A percentile compares a stretch with the other conserved stretches of the same genome.
Evolutionary conservation across 1,140 invertebrate species (phyloP).

Genomic region (Mycetomoellerius zeteki): DNA sequence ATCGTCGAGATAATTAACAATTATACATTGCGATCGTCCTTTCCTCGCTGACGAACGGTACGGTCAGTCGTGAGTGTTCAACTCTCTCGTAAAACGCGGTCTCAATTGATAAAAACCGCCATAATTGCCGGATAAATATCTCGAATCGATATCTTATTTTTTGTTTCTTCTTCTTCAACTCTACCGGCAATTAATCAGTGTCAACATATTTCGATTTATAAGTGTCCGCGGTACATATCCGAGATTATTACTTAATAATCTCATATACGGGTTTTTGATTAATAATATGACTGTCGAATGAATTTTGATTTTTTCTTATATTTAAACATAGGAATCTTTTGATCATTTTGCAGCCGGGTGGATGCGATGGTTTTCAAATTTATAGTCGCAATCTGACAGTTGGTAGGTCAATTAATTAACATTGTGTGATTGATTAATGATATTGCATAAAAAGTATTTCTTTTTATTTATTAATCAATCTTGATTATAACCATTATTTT

Average conservation of each 20-base stretch:
- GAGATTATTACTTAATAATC: constrained; percentile 50
- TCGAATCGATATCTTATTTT: constrained; percentile 15
- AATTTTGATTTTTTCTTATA: constrained; percentile 8
- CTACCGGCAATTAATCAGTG: constrained; percentile 51
- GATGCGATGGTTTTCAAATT: constrained; percentile 26
- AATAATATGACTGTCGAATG: constrained; percentile 20
- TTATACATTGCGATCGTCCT: constrained; percentile 56
- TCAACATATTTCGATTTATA: constrained; percentile 52
- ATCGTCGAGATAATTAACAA: constrained; percentile 68
- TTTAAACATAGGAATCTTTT: not conserved
- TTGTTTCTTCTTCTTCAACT: not conserved
- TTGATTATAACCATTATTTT: not conserved
- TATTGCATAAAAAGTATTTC: constrained; percentile 22
- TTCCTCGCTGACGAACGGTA: not conserved
- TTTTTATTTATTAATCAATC: constrained; percentile 23
- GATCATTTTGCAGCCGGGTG: not conserved
- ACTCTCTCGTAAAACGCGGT: constrained; percentile 51
- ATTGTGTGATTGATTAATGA: constrained; percentile 44
- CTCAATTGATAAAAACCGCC: constrained; percentile 52
- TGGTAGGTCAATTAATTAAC: constrained; percentile 35
- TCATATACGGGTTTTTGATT: constrained; percentile 30
- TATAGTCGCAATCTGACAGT: not conserved
- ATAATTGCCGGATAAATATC: constrained; percentile 10
- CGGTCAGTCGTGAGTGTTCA: constrained; percentile 46
- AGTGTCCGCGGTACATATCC: not conserved